Evolutionary conservation across 2,113 vertebrate species (phyloP), one percentile per base, ranked within the genome.

Genomic region (Acrocephalus arundinaceus): DNA sequence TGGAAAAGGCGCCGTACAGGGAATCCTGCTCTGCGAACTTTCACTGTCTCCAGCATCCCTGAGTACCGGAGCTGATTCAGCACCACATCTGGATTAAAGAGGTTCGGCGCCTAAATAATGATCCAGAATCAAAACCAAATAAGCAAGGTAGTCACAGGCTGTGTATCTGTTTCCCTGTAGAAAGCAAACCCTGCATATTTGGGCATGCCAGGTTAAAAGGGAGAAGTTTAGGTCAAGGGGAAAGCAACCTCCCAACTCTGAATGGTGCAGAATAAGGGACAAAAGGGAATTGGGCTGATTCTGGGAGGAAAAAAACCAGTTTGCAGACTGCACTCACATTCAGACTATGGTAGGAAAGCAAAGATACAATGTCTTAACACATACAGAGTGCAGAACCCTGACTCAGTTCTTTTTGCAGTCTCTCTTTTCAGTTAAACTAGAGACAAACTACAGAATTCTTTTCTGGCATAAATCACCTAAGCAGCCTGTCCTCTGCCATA

Each of bases 41-140:
- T 99, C 88, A 99, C 99, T 1, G 99, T 99, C 96, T 99, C 99
- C 96, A 99, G 93, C 99, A 99, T 99, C 77, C 99, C 99, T 4
- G 99, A 99, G 87, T 99, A 99, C 30, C 97, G 97, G 66, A 99
- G 91, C 97, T 99, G 99, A 91, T 99, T 99, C 55, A 99, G 97
- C 86, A 99, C 99, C 66, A 99, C 98, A 15, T 98, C 98, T 15
- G 98, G 97, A 91, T 97, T 98, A 94, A 99, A 99, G 91, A 96
- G 98, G 94, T 98, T 98, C 1, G 99, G 97, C 0, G 98, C 98
- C 99, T 99, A 79, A 23, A 68, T 14, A 73, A 72, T 7, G 20
- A 89, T 22, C 41, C 95, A 58, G 54, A 93, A 73, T 71, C 39
- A 86, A 41, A 94, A 82, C n/a, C 63, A 94, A 62, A 3, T 8